These are phyloP conservation scores for Belgica antarctica DNA, from an alignment of 2,888 invertebrate species.

Conservation along the genomic window DNA sequence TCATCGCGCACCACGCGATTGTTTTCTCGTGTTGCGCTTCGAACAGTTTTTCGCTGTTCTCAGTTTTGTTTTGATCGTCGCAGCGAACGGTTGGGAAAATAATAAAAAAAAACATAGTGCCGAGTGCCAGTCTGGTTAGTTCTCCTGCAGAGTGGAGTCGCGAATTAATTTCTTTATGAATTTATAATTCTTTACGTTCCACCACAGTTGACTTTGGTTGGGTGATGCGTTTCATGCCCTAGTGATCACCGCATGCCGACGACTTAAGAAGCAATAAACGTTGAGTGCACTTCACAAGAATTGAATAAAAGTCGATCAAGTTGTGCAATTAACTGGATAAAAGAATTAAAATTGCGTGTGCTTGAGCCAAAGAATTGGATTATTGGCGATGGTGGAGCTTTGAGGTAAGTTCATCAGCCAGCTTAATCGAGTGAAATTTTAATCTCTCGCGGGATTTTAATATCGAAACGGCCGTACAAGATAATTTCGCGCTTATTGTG, in stretches of 20 bases:
- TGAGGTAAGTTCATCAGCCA: background rate
- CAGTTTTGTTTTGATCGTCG: constrained; percentile 17
- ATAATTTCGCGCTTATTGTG: too few relatives aligned
- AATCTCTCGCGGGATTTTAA: too few relatives aligned
- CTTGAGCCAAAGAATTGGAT: background rate
- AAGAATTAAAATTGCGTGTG: background rate
- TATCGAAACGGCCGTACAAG: too few relatives aligned
- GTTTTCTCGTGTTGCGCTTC: constrained; percentile 21
- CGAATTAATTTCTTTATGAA: background rate
- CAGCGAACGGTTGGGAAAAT: background rate
- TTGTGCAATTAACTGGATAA: background rate
- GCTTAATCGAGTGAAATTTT: too few relatives aligned
- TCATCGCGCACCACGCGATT: background rate
- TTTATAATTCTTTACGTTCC: constrained; percentile 13
- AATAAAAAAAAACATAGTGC: too few relatives aligned
- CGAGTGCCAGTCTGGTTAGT: background rate
- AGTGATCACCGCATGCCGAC: background rate
- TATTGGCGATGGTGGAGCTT: background rate
- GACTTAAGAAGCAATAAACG: background rate
- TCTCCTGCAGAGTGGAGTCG: constrained; percentile 10
- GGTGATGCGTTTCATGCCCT: background rate
- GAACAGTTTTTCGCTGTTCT: constrained; percentile 9
- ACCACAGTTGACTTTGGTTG: background rate
- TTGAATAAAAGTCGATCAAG: background rate
- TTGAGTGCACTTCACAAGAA: background rate